Evolutionary conservation across 2,888 invertebrate species (phyloP), one percentile per base, ranked within the genome.

Genomic region (Iphiclides podalirius): DNA sequence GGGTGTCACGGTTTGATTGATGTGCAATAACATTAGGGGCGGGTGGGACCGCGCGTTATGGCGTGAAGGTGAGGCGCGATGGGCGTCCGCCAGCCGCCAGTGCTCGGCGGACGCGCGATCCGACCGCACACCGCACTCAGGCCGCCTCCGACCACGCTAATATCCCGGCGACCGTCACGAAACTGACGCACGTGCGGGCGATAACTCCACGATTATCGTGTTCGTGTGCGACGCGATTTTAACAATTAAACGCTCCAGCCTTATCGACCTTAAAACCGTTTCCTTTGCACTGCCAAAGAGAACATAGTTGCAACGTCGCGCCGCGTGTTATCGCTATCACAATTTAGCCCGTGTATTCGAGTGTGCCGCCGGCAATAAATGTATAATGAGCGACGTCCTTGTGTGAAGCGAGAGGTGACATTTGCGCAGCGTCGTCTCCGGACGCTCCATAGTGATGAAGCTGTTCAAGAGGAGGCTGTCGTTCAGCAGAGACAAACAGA

Each of bases 401-500:
- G 56, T 63, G 57, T 64, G 31, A 67, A 61, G 60, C 58, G 63
- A 64, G 58, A 70, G 67, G 71, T 72, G 75, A 72, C 59, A 62
- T 67, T 63, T 57, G 64, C 63, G 60, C 56, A 62, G 57, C 60
- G 60, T 58, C 70, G 63, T 59, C 64, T 60, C 61, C 64, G 55
- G 55, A 63, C 61, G 58, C 64, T 59, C 58, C 61, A 58, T n/a
- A 62, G 68, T 77, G 73, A 88, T 88, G 87, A 88, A 87, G 77
- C 74, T 88, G 75, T 88, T 88, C 79, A 88, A 81, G 79, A 81
- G 87, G 74, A 86, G 81, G 72, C 74, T 86, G 72, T 87, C 86
- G 63, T 81, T 86, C 75, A 83, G 79, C 66, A 71, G 78, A 71
- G 88, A 87, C 78, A 88, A 88, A 82, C 83, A 82, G 70, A 86